Percentiles rank a stretch among this genome's conserved stretches.
These are phyloP conservation scores for Diploscapter pachys DNA, from an alignment of 1,140 invertebrate genomes.

Conservation along the genomic window DNA sequence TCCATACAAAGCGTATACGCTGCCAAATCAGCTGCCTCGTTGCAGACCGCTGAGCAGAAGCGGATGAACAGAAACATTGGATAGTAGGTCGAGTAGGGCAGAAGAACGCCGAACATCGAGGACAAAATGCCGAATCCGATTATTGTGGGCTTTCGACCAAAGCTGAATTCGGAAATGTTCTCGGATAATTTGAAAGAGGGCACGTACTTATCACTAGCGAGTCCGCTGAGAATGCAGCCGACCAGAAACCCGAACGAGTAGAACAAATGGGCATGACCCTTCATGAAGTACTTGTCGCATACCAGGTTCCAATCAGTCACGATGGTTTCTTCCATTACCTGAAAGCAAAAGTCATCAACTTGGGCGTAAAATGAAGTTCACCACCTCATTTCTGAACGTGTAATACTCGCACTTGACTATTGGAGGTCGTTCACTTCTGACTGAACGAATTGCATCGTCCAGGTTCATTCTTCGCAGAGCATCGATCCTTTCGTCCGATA, in stretches of 20 bases:
- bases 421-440: conserved; percentile 25
- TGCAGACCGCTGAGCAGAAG: conserved; percentile 56
- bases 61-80: conserved; percentile 58
- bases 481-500: too few relatives aligned
- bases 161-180: conserved; percentile 26
- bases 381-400: conserved; percentile 26
- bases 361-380: conserved; percentile 1
- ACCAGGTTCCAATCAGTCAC: conserved; percentile 58
- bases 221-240: conserved; percentile 54
- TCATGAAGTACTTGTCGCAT: conserved; percentile 57
- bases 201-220: conserved; percentile 48
- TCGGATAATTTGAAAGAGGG: neutral
- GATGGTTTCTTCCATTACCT: conserved; percentile 55
- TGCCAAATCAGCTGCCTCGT: conserved; percentile 57
- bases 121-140: conserved; percentile 57
- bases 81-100: conserved; percentile 57
- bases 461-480: conserved; percentile 39
- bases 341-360: neutral
- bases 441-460: conserved; percentile 30
- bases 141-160: conserved; percentile 51
- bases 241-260: conserved; percentile 56
- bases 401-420: conserved; percentile 45
- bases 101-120: conserved; percentile 53
- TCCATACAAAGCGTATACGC: conserved; percentile 59
- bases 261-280: conserved; percentile 56